A percentile compares a stretch with the other conserved stretches of the same genome.
phyloP scores from a whole-genome alignment of 2,888 invertebrate species.

The Eledone cirrhosa region DNA sequence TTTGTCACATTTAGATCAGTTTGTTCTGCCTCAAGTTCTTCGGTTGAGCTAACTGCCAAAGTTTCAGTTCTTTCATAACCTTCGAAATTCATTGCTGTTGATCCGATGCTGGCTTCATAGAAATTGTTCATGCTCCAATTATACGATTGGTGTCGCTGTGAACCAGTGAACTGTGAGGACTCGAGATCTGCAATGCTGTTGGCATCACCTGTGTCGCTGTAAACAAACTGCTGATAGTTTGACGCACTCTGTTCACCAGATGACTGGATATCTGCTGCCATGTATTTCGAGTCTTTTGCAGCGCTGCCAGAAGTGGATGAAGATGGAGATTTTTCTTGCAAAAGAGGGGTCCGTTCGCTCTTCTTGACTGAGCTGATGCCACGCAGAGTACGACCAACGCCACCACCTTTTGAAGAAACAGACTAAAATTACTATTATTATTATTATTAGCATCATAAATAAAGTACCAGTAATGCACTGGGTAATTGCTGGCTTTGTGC shows the following conservation, averaged over 20 bases:
- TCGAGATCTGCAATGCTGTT: constrained; percentile 7
- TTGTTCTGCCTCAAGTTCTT: too few species aligned
- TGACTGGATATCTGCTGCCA: not conserved
- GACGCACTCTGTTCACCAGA: not conserved
- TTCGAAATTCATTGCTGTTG: not conserved
- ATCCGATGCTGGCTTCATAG: constrained; percentile 22
- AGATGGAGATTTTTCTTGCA: not conserved
- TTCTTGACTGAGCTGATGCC: not conserved
- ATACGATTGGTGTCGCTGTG: constrained; percentile 20
- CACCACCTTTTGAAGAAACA: not conserved
- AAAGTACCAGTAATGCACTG: too few species aligned
- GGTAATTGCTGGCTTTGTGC: too few species aligned
- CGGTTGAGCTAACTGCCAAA: too few species aligned
- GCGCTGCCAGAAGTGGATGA: not conserved
- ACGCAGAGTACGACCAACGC: not conserved
- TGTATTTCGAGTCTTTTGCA: not conserved
- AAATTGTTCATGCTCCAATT: constrained; percentile 31
- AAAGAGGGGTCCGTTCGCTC: constrained; percentile 24
- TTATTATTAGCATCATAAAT: too few species aligned
- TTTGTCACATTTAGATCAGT: too few species aligned
- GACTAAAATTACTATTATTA: not conserved
- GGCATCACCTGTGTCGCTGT: not conserved
- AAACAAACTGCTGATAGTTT: not conserved
- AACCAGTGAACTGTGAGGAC: not conserved
- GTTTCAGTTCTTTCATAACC: not conserved